Percentiles rank a stretch among this genome's conserved stretches.
Conservation (phyloP, 2,797 vertebrate genomes). For the Coranthus polyacanthus region DNA sequence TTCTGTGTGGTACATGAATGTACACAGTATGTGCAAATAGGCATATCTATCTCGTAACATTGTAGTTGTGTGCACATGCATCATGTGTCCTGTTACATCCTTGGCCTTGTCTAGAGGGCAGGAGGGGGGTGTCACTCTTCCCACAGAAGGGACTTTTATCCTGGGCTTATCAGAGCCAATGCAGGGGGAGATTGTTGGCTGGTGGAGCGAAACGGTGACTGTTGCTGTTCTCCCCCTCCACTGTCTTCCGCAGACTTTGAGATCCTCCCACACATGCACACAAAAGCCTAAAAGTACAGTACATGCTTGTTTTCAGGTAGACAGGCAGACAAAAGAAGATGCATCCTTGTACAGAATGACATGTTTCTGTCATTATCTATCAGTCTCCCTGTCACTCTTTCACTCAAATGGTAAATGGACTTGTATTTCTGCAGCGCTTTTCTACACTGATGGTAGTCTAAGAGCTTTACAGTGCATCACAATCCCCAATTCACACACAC, state of each 20-base stretch:
- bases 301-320: conserved; percentile 11
- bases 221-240: conserved; percentile 21
- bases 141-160: conserved; percentile 76
- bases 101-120: conserved; percentile 39
- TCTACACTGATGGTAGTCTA: too few relatives aligned
- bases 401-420: too few relatives aligned
- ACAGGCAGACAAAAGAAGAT: not conserved
- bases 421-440: too few relatives aligned
- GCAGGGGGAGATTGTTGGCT: conserved; percentile 75
- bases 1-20: conserved; percentile 14
- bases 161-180: conserved; percentile 78
- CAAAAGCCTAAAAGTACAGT: conserved; percentile 1
- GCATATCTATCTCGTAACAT: conserved; percentile 42
- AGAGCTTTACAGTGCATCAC: too few relatives aligned
- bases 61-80: conserved; percentile 34
- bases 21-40: conserved; percentile 55
- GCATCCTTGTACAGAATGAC: too few relatives aligned
- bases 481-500: too few relatives aligned
- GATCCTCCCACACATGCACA: conserved; percentile 18
- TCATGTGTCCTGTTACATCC: conserved; percentile 25
- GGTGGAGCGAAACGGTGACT: conserved; percentile 60
- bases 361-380: too few relatives aligned
- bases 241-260: conserved; percentile 50
- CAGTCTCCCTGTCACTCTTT: too few relatives aligned
- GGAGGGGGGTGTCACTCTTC: conserved; percentile 45